phyloP scores from a whole-genome alignment of 2,113 vertebrate genomes.

The Centropus bengalensis region DNA sequence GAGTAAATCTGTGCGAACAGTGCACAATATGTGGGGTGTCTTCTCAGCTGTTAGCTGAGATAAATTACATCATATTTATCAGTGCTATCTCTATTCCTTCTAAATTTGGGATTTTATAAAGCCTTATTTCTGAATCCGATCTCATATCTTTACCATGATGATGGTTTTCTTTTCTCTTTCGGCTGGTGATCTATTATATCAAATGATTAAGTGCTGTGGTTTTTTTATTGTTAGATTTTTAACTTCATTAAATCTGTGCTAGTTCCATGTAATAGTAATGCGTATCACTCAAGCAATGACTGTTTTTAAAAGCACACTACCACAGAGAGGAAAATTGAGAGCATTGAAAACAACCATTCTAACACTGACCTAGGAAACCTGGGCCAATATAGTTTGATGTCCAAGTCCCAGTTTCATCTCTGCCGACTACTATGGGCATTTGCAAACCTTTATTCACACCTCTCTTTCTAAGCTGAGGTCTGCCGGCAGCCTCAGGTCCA shows the following conservation, averaged over 20 bases:
- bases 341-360: neutral
- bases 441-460: neutral
- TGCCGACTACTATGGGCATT: neutral
- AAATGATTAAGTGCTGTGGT: neutral
- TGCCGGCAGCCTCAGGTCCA: neutral
- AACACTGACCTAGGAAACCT: neutral
- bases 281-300: neutral
- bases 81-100: neutral
- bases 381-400: neutral
- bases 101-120: neutral
- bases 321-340: neutral
- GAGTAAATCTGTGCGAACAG: constrained; percentile 32
- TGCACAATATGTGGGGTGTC: neutral
- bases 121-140: neutral
- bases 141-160: neutral
- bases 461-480: neutral
- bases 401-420: neutral
- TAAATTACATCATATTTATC: neutral
- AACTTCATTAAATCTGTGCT: neutral
- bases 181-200: neutral
- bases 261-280: neutral
- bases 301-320: neutral
- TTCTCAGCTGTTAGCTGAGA: neutral
- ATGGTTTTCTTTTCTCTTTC: neutral
- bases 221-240: neutral